phyloP scores from a whole-genome alignment of 2,797 vertebrate genomes.

The Zenarchopterus dispar region DNA sequence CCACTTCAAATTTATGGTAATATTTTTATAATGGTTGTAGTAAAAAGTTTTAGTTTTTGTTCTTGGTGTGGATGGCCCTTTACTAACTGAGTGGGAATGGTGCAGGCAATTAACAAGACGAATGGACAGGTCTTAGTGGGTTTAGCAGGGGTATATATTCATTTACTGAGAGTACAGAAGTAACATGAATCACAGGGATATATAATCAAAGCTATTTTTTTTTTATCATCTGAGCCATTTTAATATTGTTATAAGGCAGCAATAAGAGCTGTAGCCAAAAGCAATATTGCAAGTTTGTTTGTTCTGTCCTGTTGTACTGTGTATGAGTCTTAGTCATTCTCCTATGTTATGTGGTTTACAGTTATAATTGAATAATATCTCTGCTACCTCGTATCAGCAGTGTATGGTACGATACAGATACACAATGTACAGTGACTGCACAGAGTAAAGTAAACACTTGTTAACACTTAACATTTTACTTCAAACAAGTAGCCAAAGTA shows the following conservation, averaged over 20 bases:
- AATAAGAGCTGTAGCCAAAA: slow-evolving; percentile 72
- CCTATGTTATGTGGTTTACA: slow-evolving; percentile 59
- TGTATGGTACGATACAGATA: slow-evolving; percentile 44
- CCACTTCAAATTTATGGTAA: too few species aligned
- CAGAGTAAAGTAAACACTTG: slow-evolving; percentile 18
- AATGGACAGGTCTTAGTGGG: neutral
- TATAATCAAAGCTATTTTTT: slow-evolving; percentile 32
- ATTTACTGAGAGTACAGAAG: slow-evolving; percentile 1
- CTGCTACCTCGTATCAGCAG: slow-evolving; percentile 63
- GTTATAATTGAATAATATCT: slow-evolving; percentile 37
- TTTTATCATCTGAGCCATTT: slow-evolving; percentile 65
- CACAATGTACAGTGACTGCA: slow-evolving; percentile 32
- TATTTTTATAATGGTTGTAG: too few species aligned
- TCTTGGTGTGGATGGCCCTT: too few species aligned
- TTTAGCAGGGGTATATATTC: neutral
- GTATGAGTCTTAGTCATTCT: slow-evolving; percentile 38
- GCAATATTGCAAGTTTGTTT: slow-evolving; percentile 58
- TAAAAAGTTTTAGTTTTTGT: too few species aligned
- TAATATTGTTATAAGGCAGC: slow-evolving; percentile 53
- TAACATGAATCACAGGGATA: slow-evolving; percentile 14
- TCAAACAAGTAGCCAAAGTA: slow-evolving; percentile 24
- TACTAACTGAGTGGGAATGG: neutral
- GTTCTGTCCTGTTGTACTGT: slow-evolving; percentile 47
- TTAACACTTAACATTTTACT: slow-evolving; percentile 4
- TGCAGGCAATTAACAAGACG: neutral